A percentile compares a stretch with the other conserved stretches of the same genome.
phyloP scores from a whole-genome alignment of 2,113 vertebrate species.

The Lepus timidus region DNA sequence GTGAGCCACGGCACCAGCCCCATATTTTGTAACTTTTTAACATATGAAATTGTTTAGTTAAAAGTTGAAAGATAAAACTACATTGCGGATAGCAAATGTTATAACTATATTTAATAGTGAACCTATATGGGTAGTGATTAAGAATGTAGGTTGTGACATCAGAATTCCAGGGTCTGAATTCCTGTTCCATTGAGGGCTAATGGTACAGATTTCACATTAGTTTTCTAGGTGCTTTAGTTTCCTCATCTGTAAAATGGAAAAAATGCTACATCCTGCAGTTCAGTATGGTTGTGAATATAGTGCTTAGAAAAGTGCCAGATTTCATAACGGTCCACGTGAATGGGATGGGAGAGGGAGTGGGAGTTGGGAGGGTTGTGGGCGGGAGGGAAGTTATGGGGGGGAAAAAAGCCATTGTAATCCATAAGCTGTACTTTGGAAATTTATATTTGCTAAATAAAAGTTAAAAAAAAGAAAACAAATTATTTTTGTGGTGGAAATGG shows the following conservation, averaged over 20 bases:
- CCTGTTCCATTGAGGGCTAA: background rate
- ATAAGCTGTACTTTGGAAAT: too few species aligned
- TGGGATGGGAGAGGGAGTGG: too few species aligned
- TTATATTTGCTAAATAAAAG: too few species aligned
- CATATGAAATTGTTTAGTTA: constrained; percentile 32
- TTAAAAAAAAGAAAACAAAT: background rate
- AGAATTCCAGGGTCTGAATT: background rate
- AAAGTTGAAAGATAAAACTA: background rate
- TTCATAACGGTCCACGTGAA: background rate
- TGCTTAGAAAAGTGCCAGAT: background rate
- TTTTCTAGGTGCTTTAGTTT: constrained; percentile 26
- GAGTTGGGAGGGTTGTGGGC: too few species aligned
- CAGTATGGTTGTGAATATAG: background rate
- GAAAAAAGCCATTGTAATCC: too few species aligned
- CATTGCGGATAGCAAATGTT: background rate
- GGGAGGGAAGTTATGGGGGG: too few species aligned
- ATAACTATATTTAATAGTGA: background rate
- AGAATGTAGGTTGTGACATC: background rate
- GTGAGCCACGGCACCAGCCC: too few species aligned
- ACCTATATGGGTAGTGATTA: background rate
- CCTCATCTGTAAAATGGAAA: constrained; percentile 5
- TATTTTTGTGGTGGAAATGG: background rate
- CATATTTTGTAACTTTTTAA: background rate
- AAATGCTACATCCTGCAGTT: background rate
- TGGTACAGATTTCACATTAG: constrained; percentile 4